Evolutionary conservation across 2,797 vertebrate genomes (phyloP), one percentile per base, ranked within the genome.

Genomic region (Etheostoma nigrum): DNA sequence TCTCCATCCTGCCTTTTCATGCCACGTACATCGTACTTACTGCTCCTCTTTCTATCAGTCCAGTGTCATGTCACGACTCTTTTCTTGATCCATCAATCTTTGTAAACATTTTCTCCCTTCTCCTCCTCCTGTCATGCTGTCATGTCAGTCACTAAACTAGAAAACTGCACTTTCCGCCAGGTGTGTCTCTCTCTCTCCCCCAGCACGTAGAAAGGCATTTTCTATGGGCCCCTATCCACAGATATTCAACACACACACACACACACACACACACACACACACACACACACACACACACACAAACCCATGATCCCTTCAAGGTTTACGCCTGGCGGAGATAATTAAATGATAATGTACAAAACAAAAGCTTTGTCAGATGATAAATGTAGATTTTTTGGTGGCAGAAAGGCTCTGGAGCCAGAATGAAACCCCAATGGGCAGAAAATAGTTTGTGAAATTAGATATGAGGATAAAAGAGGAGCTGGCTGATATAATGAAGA

Each of bases 111-210:
- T 67, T 55, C 40, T 52, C 19, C 72, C 65, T 27, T 49, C 63
- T 30, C 72, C 49, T 42, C 69, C 45, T 23, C 4, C 59, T 75
- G 77, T 76, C 71, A 42, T 2, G 8, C 59, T 57, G 72, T 76
- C 61, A 51, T 14, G 69, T 78, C 87, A 81, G 58, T 85, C 82
- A 87, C 15, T 18, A 74, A 77, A 81, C 36, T 40, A 40, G 36
- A 40, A 40, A 40, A 40, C 36, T 40, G 36, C 36, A 40, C 36
- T 40, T 11, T 40, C 36, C 3, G 1, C 10, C 36, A 40, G 36
- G 36, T 40, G 36, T 40, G 10, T 40, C 10, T 40, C 36, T 40
- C 36, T 40, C 36, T 40, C 36, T 40, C 36, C 10, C 5, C 30
- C 30, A 30, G 1, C 30, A 5, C 5, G 30, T 30, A 30, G 30